Evolutionary conservation across 2,888 invertebrate genomes (phyloP).

Genomic region (Plutella xylostella): DNA sequence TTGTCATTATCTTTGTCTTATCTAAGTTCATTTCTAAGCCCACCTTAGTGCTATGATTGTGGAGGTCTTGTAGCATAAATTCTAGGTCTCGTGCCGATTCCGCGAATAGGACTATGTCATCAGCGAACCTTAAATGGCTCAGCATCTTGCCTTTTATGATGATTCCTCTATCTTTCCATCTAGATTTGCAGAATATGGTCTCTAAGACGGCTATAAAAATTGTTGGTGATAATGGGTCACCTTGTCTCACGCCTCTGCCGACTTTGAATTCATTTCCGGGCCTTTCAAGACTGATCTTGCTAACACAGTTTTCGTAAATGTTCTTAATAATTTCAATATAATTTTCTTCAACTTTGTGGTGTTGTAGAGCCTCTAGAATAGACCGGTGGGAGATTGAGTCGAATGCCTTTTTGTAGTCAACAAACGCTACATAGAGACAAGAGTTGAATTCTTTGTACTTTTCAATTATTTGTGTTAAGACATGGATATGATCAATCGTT

Average conservation of each 20-base stretch:
- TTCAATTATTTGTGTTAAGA: not conserved
- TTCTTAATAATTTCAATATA: slow-evolving; percentile 11
- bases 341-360: slow-evolving; percentile 9
- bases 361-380: slow-evolving; percentile 15
- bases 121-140: slow-evolving; percentile 1
- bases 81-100: not conserved
- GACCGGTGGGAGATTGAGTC: slow-evolving; percentile 14
- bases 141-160: not conserved
- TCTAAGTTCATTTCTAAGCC: not conserved
- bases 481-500: not conserved
- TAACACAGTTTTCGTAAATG: slow-evolving; percentile 9
- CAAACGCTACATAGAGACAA: slow-evolving; percentile 6
- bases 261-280: slow-evolving; percentile 8
- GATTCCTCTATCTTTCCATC: slow-evolving; percentile 4
- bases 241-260: slow-evolving; percentile 8
- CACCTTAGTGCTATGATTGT: not conserved
- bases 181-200: not conserved
- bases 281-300: slow-evolving; percentile 11
- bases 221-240: slow-evolving; percentile 9
- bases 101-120: slow-evolving; percentile 4
- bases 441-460: not conserved
- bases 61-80: not conserved
- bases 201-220: slow-evolving; percentile 11
- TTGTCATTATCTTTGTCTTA: not conserved
- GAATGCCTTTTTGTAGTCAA: slow-evolving; percentile 17